Conservation (phyloP, 2,888 invertebrate species). For the Meghimatium bilineatum region DNA sequence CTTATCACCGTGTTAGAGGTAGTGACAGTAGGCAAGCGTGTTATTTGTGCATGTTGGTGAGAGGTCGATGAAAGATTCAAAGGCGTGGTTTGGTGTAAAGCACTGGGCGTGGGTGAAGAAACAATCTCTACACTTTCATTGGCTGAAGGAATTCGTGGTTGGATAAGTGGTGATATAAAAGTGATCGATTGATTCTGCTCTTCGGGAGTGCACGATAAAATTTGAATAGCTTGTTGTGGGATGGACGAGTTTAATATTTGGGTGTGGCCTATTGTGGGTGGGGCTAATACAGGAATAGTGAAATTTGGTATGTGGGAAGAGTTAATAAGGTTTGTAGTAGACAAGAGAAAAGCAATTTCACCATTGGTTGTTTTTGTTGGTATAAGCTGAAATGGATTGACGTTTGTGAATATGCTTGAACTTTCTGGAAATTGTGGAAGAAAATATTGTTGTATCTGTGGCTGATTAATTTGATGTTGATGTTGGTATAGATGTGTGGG, state of each 20-base stretch:
- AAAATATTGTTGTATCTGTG: background rate
- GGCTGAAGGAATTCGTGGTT: background rate
- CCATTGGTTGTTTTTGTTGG: constrained; percentile 34
- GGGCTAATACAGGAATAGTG: constrained; percentile 12
- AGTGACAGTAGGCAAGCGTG: background rate
- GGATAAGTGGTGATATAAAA: background rate
- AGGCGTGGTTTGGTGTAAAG: constrained; percentile 25
- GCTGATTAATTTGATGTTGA: constrained; percentile 17
- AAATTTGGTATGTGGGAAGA: constrained; percentile 17
- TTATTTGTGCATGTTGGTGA: background rate
- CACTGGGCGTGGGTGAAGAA: background rate
- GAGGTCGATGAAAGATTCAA: constrained; percentile 24
- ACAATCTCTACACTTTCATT: background rate
- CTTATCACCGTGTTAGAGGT: background rate
- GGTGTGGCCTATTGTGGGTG: background rate
- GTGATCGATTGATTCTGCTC: constrained; percentile 15
- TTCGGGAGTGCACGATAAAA: constrained; percentile 4
- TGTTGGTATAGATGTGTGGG: constrained; percentile 20
- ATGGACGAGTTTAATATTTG: background rate
- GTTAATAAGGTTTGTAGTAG: constrained; percentile 24
- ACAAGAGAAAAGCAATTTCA: constrained; percentile 30
- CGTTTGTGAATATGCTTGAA: background rate
- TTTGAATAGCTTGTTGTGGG: constrained; percentile 21
- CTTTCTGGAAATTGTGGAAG: background rate
- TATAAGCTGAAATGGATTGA: constrained; percentile 28